phyloP scores from a whole-genome alignment of 2,888 invertebrate species.

The Notodonta dromedarius region DNA sequence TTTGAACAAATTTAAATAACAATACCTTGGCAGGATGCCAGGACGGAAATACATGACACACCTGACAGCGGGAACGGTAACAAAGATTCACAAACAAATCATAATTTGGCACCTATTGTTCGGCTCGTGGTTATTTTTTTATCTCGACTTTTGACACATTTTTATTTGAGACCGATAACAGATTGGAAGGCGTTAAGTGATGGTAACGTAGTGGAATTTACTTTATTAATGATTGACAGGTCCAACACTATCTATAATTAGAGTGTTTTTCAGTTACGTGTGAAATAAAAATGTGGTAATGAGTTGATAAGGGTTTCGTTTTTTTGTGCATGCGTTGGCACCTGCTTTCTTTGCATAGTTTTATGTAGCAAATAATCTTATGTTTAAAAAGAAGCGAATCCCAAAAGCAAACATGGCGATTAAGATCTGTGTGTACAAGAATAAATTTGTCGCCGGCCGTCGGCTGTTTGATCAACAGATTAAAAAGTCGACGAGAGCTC shows the following conservation, averaged over 20 bases:
- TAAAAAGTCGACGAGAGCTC: constrained; percentile 64
- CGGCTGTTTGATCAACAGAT: constrained; percentile 77
- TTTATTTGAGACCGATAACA: constrained; percentile 17
- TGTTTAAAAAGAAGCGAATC: constrained; percentile 40
- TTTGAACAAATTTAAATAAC: constrained; percentile 54
- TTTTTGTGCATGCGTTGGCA: too few species aligned
- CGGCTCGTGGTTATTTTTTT: constrained; percentile 9
- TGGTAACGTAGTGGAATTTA: background rate
- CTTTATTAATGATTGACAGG: too few species aligned
- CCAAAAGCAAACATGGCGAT: constrained; percentile 53
- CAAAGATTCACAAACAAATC: constrained; percentile 41
- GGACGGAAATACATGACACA: constrained; percentile 54
- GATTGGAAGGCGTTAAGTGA: constrained; percentile 15
- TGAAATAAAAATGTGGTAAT: too few species aligned
- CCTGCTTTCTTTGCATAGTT: background rate
- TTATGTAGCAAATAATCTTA: constrained; percentile 12
- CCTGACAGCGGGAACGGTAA: constrained; percentile 46
- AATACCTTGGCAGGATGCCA: constrained; percentile 61
- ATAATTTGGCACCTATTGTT: constrained; percentile 33
- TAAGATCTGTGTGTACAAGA: constrained; percentile 72
- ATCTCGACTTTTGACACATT: constrained; percentile 9
- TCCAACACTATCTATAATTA: too few species aligned
- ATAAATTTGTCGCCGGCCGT: constrained; percentile 75
- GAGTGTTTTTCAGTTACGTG: too few species aligned
- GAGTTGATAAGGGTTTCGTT: too few species aligned